A percentile compares a stretch with the other conserved stretches of the same genome.
These are phyloP conservation scores for Polydesmus complanatus DNA, from an alignment of 2,888 invertebrate genomes.

Conservation along the genomic window DNA sequence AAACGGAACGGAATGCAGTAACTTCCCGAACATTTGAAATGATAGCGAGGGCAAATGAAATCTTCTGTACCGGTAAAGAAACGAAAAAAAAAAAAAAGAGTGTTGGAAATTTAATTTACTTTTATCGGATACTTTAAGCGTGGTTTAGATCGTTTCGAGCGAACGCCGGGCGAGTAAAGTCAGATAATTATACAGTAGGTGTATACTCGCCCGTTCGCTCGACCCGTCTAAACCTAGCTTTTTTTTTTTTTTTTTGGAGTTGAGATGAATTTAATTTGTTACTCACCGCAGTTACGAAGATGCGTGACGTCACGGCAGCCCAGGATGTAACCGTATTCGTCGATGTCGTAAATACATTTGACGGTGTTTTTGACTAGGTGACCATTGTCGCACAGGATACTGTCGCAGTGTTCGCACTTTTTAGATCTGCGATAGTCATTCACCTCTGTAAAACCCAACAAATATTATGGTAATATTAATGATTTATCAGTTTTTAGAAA, in stretches of 20 bases:
- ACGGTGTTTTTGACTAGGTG: slow-evolving; percentile 21
- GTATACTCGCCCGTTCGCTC: neutral
- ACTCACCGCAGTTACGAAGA: slow-evolving; percentile 23
- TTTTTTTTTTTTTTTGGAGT: too few species aligned
- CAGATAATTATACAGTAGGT: neutral
- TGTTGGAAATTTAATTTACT: too few species aligned
- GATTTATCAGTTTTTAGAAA: too few species aligned
- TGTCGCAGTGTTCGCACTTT: slow-evolving; percentile 10
- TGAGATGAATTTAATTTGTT: neutral
- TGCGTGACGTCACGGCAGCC: slow-evolving; percentile 26
- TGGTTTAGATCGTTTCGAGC: too few species aligned
- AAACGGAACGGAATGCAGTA: slow-evolving; percentile 26
- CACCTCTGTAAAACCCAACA: neutral
- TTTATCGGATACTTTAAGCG: too few species aligned
- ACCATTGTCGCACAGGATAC: slow-evolving; percentile 22
- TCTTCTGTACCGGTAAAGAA: slow-evolving; percentile 20
- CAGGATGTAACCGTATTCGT: slow-evolving; percentile 23
- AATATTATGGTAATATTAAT: too few species aligned
- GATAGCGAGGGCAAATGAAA: slow-evolving; percentile 24
- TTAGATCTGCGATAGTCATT: slow-evolving; percentile 7
- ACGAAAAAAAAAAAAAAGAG: too few species aligned
- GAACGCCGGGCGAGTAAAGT: too few species aligned
- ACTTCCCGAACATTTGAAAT: slow-evolving; percentile 25
- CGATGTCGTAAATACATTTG: slow-evolving; percentile 24
- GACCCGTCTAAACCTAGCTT: neutral